Percentiles rank a stretch among this genome's conserved stretches.
Conservation (phyloP, 2,113 vertebrate genomes). For the Podilymbus podiceps region DNA sequence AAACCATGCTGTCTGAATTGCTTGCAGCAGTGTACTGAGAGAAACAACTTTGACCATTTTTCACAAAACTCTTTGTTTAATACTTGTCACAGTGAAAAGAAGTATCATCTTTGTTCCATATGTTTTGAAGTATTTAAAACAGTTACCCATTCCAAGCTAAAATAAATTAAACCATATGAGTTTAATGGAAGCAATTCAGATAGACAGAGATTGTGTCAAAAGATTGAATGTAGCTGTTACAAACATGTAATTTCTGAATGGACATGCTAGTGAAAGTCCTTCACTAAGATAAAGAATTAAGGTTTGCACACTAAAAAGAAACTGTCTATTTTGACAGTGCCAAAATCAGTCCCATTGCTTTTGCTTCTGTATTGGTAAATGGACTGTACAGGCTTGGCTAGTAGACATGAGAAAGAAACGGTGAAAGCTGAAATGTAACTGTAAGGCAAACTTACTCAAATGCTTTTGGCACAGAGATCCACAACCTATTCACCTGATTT, state of each 20-base stretch:
- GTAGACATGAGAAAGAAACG: neutral
- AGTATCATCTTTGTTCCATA: neutral
- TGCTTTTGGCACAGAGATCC: neutral
- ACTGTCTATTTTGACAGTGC: neutral
- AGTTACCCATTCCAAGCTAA: neutral
- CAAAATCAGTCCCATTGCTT: neutral
- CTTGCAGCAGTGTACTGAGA: neutral
- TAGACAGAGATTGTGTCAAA: neutral
- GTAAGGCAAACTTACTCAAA: neutral
- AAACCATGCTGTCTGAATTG: neutral
- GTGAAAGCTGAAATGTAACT: neutral
- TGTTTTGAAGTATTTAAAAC: neutral
- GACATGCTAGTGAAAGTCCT: neutral
- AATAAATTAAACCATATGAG: neutral
- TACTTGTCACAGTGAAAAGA: neutral
- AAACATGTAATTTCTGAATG: neutral
- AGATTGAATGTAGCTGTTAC: neutral
- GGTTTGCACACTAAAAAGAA: neutral
- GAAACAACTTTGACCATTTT: neutral
- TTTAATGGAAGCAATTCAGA: neutral
- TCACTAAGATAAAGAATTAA: neutral
- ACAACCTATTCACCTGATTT: neutral
- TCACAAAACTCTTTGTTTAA: neutral
- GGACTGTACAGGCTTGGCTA: neutral
- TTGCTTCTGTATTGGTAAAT: neutral